Percentiles rank a stretch among this genome's conserved stretches.
phyloP scores from a whole-genome alignment of 2,113 vertebrate species.

The Barbus barbus region DNA sequence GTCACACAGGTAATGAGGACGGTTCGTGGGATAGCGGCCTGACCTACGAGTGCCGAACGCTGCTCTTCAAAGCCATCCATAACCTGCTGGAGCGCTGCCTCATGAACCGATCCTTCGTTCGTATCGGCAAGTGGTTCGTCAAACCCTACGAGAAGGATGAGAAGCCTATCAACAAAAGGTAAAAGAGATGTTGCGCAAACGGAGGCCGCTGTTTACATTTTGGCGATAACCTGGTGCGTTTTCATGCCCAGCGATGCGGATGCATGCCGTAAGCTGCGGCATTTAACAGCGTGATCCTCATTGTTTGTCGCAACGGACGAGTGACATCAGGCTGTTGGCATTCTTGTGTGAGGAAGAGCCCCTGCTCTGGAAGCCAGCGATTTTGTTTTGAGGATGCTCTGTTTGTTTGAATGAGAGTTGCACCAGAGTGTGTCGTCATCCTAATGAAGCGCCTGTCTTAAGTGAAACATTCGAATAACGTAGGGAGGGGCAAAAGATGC shows the following conservation, averaged over 20 bases:
- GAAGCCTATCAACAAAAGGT: slow-evolving; percentile 98
- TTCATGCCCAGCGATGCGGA: slow-evolving; percentile 16
- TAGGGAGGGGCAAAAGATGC: neutral
- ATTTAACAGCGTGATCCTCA: slow-evolving; percentile 37
- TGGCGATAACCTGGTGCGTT: neutral
- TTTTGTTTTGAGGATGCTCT: neutral
- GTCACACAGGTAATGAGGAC: slow-evolving; percentile 86
- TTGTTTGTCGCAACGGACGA: slow-evolving; percentile 26
- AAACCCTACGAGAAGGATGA: slow-evolving; percentile 98
- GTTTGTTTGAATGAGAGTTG: slow-evolving; percentile 12
- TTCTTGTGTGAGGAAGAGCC: neutral
- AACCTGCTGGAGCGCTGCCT: slow-evolving; percentile 96
- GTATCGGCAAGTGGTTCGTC: slow-evolving; percentile 97
- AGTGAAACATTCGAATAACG: neutral
- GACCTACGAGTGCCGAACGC: slow-evolving; percentile 96
- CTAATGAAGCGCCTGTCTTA: neutral
- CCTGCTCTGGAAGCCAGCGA: neutral
- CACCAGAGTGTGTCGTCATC: neutral
- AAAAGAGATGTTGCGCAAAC: slow-evolving; percentile 33
- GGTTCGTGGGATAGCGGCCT: slow-evolving; percentile 97
- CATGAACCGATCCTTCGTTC: slow-evolving; percentile 95
- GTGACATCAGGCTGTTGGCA: slow-evolving; percentile 41
- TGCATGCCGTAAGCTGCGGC: neutral
- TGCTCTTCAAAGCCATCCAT: slow-evolving; percentile 99
- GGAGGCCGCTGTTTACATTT: neutral